Evolutionary conservation across 2,888 invertebrate species (phyloP).

Genomic region (Cerceris ruficornis): DNA sequence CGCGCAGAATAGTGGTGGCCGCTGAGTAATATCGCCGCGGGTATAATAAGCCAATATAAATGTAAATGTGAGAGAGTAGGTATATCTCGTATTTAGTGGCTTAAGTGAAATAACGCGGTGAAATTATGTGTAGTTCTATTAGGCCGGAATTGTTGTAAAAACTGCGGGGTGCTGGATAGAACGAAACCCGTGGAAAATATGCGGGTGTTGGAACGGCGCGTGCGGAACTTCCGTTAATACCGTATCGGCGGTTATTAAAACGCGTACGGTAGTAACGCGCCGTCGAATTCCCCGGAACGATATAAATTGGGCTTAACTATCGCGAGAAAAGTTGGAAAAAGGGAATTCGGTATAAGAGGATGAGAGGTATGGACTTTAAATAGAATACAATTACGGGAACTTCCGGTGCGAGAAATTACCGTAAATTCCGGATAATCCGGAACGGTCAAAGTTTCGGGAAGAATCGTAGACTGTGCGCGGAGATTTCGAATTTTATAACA

Average conservation of each 20-base stretch:
- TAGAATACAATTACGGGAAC: no score
- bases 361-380: no score
- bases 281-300: neutral
- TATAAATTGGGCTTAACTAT: neutral
- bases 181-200: constrained; percentile 11
- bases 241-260: constrained; percentile 5
- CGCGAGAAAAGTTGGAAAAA: no score
- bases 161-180: constrained; percentile 2
- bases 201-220: constrained; percentile 12
- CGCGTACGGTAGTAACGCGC: neutral
- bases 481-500: no score
- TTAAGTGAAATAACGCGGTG: constrained; percentile 64
- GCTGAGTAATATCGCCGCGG: constrained; percentile 54
- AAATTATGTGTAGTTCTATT: constrained; percentile 53
- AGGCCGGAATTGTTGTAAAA: constrained; percentile 30
- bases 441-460: no score
- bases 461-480: no score
- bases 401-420: no score
- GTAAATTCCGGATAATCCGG: no score
- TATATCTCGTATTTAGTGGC: constrained; percentile 64
- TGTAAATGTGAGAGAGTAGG: constrained; percentile 60
- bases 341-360: no score
- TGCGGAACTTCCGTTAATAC: neutral
- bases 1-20: constrained; percentile 25
- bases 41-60: constrained; percentile 70